Evolutionary conservation across 2,113 vertebrate genomes (phyloP), one percentile per base, ranked within the genome.

Genomic region (Physeter macrocephalus): DNA sequence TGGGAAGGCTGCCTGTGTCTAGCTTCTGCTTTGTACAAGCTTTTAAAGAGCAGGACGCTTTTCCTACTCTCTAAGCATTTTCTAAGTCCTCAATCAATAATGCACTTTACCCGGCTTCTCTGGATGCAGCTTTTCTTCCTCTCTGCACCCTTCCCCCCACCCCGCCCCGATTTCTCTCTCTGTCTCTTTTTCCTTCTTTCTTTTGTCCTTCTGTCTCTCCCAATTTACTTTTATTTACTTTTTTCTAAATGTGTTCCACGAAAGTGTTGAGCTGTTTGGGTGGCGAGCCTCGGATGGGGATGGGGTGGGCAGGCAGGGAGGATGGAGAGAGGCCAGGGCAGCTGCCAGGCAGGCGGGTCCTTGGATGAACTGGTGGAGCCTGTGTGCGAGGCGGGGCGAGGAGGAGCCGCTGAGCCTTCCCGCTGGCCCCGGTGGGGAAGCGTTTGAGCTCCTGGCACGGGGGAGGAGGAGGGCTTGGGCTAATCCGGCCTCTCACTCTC

Each of bases 11-110:
- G 98, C 98, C 57, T 83, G 95, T 80, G 98, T 98, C 95, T 97
- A 98, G 98, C 98, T 97, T 74, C 93, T 87, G 83, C 98, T 98
- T 96, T 97, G 25, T 97, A 97, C 98, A 98, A 10, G 98, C 98
- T 99, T 99, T 99, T 99, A 98, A 98, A 98, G 98, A 99, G 98
- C 98, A 98, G 98, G 98, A 93, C 98, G 97, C 95, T 97, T 98
- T 98, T 98, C 98, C 98, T 98, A 96, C 98, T 98, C 98, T 98
- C 99, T 99, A 99, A 99, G 99, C 99, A 98, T 98, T 99, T 99
- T 98, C 98, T 98, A 20, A 96, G 95, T 92, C 98, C 97, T 54
- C 95, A 98, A 99, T 99, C 99, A 97, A 99, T 99, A 99, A 98
- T 94, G 98, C 98, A 98, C 98, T 98, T 95, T 82, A 1, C 93